phyloP scores from a whole-genome alignment of 1,140 invertebrate genomes.

The Marisa cornuarietis region DNA sequence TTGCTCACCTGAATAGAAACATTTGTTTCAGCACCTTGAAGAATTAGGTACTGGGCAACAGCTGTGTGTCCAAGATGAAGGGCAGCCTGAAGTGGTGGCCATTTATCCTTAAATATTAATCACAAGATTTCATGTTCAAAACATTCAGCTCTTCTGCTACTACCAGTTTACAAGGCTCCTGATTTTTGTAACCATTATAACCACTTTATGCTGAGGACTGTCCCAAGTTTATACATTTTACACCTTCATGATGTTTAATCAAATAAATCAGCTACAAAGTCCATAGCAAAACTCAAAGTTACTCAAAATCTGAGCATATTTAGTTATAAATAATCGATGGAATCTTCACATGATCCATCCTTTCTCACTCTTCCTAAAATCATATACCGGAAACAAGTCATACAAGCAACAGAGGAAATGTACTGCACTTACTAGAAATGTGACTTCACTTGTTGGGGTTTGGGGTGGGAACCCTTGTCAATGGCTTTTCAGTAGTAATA shows the following conservation, averaged over 20 bases:
- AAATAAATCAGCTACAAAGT: not conserved
- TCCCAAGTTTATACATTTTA: not conserved
- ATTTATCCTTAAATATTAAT: constrained; percentile 16
- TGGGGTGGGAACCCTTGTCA: too few species aligned
- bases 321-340: too few species aligned
- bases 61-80: constrained; percentile 30
- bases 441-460: too few species aligned
- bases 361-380: too few species aligned
- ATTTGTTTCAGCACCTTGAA: constrained; percentile 37
- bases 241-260: not conserved
- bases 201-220: not conserved
- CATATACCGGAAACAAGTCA: too few species aligned
- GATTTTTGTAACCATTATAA: not conserved
- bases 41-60: constrained; percentile 33
- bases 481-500: too few species aligned
- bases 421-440: too few species aligned
- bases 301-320: not conserved
- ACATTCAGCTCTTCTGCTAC: not conserved
- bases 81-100: constrained; percentile 34
- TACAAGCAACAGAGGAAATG: too few species aligned
- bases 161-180: not conserved
- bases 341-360: too few species aligned
- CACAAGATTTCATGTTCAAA: constrained; percentile 68
- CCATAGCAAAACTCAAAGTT: not conserved
- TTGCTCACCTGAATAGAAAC: constrained; percentile 28